These are phyloP conservation scores for Stichopus horrens DNA, from an alignment of 53 echinoderm and acorn worm genomes.

Conservation along the genomic window DNA sequence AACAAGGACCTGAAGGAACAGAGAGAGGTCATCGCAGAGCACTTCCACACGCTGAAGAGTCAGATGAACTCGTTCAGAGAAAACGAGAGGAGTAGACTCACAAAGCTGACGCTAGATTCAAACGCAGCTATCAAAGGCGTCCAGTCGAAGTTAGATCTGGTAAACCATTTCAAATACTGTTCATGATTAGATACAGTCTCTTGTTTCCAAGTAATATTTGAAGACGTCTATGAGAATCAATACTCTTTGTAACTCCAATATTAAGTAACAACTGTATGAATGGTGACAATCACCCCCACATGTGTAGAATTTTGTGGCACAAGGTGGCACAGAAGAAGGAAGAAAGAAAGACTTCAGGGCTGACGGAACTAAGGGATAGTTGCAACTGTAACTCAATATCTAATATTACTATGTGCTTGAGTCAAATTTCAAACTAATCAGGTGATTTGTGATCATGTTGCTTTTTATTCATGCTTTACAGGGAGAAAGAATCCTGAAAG, in stretches of 20 bases:
- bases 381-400: too few species aligned
- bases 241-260: not conserved
- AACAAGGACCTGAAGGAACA: slow-evolving; percentile 88
- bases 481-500: slow-evolving; percentile 96
- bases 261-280: not conserved
- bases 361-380: too few species aligned
- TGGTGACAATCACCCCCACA: too few species aligned
- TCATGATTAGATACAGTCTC: too few species aligned
- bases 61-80: slow-evolving; percentile 92
- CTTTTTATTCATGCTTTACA: not conserved
- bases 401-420: too few species aligned
- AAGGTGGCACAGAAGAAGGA: too few species aligned
- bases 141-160: slow-evolving; percentile 78
- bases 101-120: slow-evolving; percentile 85
- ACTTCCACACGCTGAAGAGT: slow-evolving; percentile 92
- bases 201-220: too few species aligned
- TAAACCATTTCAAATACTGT: slow-evolving; percentile 13
- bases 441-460: not conserved
- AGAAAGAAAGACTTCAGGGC: too few species aligned
- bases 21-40: slow-evolving; percentile 83
- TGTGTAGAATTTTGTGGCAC: too few species aligned
- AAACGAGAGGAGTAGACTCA: slow-evolving; percentile 85
- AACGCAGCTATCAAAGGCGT: slow-evolving; percentile 86
- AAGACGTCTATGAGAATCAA: too few species aligned
- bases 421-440: too few species aligned